Base-by-base conservation (phyloP, 2,888 invertebrate species). In the Macrophya annulata region DNA sequence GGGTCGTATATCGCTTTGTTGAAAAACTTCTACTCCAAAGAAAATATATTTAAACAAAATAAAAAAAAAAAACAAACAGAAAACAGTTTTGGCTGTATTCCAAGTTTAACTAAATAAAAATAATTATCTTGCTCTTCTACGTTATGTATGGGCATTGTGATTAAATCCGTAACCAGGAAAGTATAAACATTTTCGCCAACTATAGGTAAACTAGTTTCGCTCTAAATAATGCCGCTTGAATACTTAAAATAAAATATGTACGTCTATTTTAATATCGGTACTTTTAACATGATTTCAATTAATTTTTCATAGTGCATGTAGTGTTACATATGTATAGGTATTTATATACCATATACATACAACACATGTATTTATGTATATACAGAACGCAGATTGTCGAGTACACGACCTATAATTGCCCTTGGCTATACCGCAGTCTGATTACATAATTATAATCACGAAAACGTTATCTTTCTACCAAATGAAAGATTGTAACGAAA, bases 361-460 rank as follows among this genome's bases (percentile, higher is more conserved):
- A 37, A 10, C 8, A 21, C 8, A n/a, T n/a, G 15, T 55, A 2
- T 21, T 62, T 62, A 0, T 25, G 10, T 21, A 4, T 12, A 62
- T 17, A 2, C 2, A 45, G 21, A 81, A 62, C 43, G 43, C 62
- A n/a, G 43, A 62, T 62, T 17, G 6, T 59, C 62, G 51, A 77
- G 4, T 37, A 51, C 37, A 51, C 55, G 55, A 77, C 77, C 81
- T 81, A 81, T 59, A 40, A 45, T 62, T 21, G 81, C 43, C 81
- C 59, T 59, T 81, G 43, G 59, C 43, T 72, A 17, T 72, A 21
- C 43, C 17, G n/a, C 0, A 55, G 17, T 40, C n/a, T 25, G 6
- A 48, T 81, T 59, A 81, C 17, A 21, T 81, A 81, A 81, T 62
- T 25, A 62, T 12, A 59, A 81, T 62, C 55, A 55, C n/a, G 8